phyloP scores from a whole-genome alignment of 2,888 invertebrate genomes.

The Meteorus colon region DNA sequence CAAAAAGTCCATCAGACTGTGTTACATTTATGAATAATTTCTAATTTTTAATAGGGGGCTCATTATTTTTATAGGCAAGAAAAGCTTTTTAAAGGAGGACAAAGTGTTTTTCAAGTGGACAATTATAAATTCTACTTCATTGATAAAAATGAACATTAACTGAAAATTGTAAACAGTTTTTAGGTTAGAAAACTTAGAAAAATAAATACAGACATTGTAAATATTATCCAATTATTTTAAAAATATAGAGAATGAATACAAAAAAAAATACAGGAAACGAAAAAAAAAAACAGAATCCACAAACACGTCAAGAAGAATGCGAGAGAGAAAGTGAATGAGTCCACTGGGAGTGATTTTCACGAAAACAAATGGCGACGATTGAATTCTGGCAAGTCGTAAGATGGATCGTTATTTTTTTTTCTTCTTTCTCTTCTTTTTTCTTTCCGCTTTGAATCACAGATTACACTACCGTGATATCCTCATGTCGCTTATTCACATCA shows the following conservation, averaged over 20 bases:
- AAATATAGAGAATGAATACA: neutral
- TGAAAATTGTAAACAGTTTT: too few relatives aligned
- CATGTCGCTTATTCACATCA: slow-evolving; percentile 28
- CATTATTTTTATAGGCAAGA: too few relatives aligned
- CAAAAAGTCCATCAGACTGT: too few relatives aligned
- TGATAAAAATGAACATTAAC: too few relatives aligned
- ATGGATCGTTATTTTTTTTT: slow-evolving; percentile 63
- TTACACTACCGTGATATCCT: slow-evolving; percentile 58
- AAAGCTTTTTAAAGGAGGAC: too few relatives aligned
- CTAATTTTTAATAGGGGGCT: too few relatives aligned
- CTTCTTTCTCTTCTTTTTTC: neutral
- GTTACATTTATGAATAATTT: too few relatives aligned
- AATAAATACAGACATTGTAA: too few relatives aligned
- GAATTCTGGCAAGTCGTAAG: slow-evolving; percentile 71
- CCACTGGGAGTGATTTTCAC: slow-evolving; percentile 68
- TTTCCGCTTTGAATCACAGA: slow-evolving; percentile 70
- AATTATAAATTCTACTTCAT: too few relatives aligned
- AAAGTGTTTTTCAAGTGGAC: too few relatives aligned
- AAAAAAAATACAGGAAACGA: neutral
- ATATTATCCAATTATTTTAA: too few relatives aligned
- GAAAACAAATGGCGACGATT: slow-evolving; percentile 72
- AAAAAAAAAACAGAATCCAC: neutral
- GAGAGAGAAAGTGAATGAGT: slow-evolving; percentile 51
- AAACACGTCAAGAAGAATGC: slow-evolving; percentile 43
- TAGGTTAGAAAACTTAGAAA: too few relatives aligned